phyloP scores from a whole-genome alignment of 2,113 vertebrate genomes.

The Fregetta grallaria region DNA sequence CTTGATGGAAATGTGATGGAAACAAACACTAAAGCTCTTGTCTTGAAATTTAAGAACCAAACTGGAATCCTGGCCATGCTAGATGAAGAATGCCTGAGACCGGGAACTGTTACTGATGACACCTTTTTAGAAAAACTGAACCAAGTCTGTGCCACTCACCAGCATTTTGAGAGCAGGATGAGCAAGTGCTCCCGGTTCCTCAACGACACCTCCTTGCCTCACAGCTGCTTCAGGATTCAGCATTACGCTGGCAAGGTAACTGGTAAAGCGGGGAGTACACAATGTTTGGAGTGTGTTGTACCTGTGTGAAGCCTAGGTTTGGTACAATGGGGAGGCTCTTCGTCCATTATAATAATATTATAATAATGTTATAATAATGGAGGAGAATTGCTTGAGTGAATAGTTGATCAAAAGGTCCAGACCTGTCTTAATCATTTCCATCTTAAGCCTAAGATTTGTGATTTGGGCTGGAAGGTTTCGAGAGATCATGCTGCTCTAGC shows the following conservation, averaged over 20 bases:
- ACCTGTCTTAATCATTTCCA: neutral
- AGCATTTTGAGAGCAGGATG: slow-evolving; percentile 95
- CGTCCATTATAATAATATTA: too few relatives aligned
- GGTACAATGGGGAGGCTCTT: neutral
- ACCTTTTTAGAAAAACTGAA: slow-evolving; percentile 98
- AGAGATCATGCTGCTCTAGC: neutral
- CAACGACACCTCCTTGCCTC: slow-evolving; percentile 91
- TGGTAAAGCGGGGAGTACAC: accelerated
- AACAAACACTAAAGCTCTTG: slow-evolving; percentile 3
- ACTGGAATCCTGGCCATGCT: slow-evolving; percentile 98
- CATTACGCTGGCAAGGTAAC: slow-evolving; percentile 98
- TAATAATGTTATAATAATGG: neutral
- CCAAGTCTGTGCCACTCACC: slow-evolving; percentile 92
- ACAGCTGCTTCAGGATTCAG: slow-evolving; percentile 96
- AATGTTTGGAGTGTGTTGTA: too few relatives aligned
- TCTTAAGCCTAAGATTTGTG: neutral
- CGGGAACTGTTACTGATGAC: slow-evolving; percentile 92
- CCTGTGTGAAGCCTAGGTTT: too few relatives aligned
- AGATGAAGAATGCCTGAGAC: slow-evolving; percentile 94
- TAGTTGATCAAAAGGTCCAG: neutral
- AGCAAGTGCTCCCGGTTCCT: slow-evolving; percentile 95
- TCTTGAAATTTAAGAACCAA: slow-evolving; percentile 72
- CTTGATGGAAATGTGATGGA: neutral
- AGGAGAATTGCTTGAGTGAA: neutral
- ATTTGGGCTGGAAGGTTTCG: neutral